Percentiles rank a stretch among this genome's conserved stretches.
Evolutionary conservation across 2,888 invertebrate genomes (phyloP).

Genomic region (Timema cristinae): DNA sequence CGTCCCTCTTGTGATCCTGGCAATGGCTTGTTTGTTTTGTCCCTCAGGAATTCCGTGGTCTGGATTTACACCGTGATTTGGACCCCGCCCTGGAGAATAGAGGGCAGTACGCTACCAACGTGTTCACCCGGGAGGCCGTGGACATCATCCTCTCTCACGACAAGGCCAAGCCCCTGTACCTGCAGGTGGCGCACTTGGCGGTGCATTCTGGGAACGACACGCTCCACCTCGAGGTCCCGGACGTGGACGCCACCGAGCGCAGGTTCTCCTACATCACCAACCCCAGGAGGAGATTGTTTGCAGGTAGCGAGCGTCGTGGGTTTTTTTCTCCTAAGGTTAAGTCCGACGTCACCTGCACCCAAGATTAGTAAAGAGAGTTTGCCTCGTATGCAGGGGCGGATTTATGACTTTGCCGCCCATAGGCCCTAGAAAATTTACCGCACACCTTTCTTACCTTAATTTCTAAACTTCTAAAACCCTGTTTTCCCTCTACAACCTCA

Average conservation of each 20-base stretch:
- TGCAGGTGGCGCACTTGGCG: constrained; percentile 75
- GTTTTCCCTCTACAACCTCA: too few relatives aligned
- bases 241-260: constrained; percentile 54
- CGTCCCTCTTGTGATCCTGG: too few relatives aligned
- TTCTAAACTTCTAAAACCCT: too few relatives aligned
- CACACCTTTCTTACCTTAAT: too few relatives aligned
- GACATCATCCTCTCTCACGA: constrained; percentile 48
- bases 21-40: neutral
- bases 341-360: too few relatives aligned
- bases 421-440: too few relatives aligned
- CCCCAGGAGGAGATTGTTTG: constrained; percentile 62
- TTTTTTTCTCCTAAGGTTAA: too few relatives aligned
- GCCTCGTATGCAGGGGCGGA: too few relatives aligned
- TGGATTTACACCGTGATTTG: constrained; percentile 46
- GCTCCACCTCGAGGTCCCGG: constrained; percentile 60
- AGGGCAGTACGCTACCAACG: constrained; percentile 64
- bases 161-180: constrained; percentile 61
- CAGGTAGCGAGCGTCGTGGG: constrained; percentile 51
- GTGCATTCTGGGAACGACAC: constrained; percentile 71
- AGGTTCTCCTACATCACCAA: constrained; percentile 66
- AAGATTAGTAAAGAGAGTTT: too few relatives aligned
- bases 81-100: constrained; percentile 49
- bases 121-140: constrained; percentile 62
- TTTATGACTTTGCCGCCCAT: too few relatives aligned
- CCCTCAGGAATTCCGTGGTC: constrained; percentile 38